Evolutionary conservation across 2,113 vertebrate genomes (phyloP), one percentile per base, ranked within the genome.

Genomic region (Probosciger aterrimus): DNA sequence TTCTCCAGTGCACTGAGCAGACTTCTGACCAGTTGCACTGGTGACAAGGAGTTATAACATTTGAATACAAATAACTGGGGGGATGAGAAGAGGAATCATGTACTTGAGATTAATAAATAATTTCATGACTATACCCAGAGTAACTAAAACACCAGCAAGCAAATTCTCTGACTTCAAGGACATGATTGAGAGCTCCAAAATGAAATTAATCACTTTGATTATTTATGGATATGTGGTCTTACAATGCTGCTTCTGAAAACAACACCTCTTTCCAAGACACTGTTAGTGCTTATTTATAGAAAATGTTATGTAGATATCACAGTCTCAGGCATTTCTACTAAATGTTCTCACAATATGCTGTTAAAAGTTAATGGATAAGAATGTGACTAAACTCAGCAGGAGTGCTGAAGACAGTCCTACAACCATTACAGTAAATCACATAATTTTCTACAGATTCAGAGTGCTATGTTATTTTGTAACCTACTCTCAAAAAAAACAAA

Each of bases 281-380:
- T 7, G 19, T 33, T 67, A 59, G 43, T n/a, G n/a, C 28, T 92
- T 80, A 63, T 67, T 82, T 67, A 49, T 59, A 93, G 64, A 81
- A 88, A 93, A 82, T 86, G 39, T 64, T 75, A 59, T 6, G 27
- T 25, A 75, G 86, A 27, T 86, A 77, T 39, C 28, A 27, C 18
- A 77, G 43, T 50, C 53, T 67, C 77, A 55, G 77, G 60, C 37
- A 83, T 90, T 81, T 86, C 73, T 90, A 37, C 69, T 90, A 46
- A 83, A 67, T 7, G 7, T 64, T 93, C 68, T 84, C 65, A 68
- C 35, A 76, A 52, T 46, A 86, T 20, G 47, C 47, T 92, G 57
- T 44, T 92, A 82, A 84, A 95, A 84, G 60, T 82, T 60, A 93
- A 89, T 44, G 68, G 50, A 49, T 84, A 87, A 93, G 39, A 91